phyloP scores from a whole-genome alignment of 2,888 invertebrate species.

The Hermaeophaga mercurialis region DNA sequence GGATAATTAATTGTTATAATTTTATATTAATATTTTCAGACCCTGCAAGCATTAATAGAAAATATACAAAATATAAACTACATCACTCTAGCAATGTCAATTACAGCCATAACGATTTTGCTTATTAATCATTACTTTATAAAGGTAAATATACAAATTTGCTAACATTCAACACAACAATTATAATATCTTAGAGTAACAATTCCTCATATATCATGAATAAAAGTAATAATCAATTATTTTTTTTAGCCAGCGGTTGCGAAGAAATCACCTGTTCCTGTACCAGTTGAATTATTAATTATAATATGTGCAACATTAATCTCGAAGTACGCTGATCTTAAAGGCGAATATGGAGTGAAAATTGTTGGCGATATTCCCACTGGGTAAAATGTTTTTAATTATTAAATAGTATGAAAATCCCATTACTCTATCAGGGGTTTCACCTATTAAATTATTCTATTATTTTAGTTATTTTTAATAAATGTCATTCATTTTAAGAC shows the following conservation, averaged over 20 bases:
- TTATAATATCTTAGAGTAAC: too few relatives aligned
- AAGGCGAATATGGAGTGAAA: slow-evolving; percentile 60
- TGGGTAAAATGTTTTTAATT: too few relatives aligned
- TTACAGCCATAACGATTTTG: slow-evolving; percentile 10
- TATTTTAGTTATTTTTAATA: too few relatives aligned
- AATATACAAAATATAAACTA: slow-evolving; percentile 8
- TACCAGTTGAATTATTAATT: slow-evolving; percentile 77
- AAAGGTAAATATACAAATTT: slow-evolving; percentile 13
- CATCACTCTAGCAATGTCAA: slow-evolving; percentile 12
- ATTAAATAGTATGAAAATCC: too few relatives aligned
- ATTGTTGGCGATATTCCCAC: slow-evolving; percentile 73
- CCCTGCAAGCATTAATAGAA: slow-evolving; percentile 12
- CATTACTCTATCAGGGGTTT: too few relatives aligned
- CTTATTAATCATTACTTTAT: slow-evolving; percentile 9
- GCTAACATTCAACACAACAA: too few relatives aligned
- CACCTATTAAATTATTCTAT: too few relatives aligned
- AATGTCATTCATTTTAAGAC: too few relatives aligned
- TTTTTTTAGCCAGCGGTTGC: slow-evolving; percentile 60
- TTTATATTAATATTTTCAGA: too few relatives aligned
- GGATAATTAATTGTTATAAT: too few relatives aligned
- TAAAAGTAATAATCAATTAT: too few relatives aligned
- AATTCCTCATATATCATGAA: too few relatives aligned
- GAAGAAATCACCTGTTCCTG: slow-evolving; percentile 68
- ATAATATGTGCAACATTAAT: slow-evolving; percentile 71
- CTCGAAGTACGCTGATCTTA: slow-evolving; percentile 64